A percentile compares a stretch with the other conserved stretches of the same genome.
Conservation (phyloP, 1,140 invertebrate genomes). For the Nylanderia fulva region DNA sequence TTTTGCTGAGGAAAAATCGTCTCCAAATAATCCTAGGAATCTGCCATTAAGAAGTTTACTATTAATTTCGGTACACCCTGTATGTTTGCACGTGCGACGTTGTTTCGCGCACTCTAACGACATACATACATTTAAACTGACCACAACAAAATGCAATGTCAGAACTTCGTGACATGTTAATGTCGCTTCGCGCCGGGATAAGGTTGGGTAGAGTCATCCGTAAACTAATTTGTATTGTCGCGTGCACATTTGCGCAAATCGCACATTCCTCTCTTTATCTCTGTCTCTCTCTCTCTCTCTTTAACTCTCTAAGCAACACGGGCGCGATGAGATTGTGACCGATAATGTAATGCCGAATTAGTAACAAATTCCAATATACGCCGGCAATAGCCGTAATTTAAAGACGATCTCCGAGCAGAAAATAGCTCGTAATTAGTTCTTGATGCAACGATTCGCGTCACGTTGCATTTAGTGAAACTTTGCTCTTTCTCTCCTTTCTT, state of each 20-base stretch:
- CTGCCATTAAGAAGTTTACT: too few species aligned
- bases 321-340: constrained; percentile 5
- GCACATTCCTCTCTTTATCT: too few species aligned
- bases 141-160: constrained; percentile 10
- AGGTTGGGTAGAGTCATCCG: not conserved
- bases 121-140: not conserved
- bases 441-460: not conserved
- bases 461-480: not conserved
- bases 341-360: constrained; percentile 18
- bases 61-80: too few species aligned
- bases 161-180: not conserved
- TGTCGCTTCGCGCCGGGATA: not conserved
- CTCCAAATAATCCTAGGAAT: too few species aligned
- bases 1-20: too few species aligned
- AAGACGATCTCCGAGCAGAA: not conserved
- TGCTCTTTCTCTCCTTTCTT: not conserved
- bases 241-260: not conserved
- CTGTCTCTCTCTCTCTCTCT: too few species aligned
- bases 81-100: not conserved
- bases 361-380: not conserved
- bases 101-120: not conserved
- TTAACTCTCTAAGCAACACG: too few species aligned
- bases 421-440: constrained; percentile 30
- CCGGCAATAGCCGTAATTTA: constrained; percentile 16
- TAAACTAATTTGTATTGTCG: constrained; percentile 24